These are phyloP conservation scores for Drosophila parthenogenetica DNA, from an alignment of 2,888 invertebrate genomes.

Conservation along the genomic window DNA sequence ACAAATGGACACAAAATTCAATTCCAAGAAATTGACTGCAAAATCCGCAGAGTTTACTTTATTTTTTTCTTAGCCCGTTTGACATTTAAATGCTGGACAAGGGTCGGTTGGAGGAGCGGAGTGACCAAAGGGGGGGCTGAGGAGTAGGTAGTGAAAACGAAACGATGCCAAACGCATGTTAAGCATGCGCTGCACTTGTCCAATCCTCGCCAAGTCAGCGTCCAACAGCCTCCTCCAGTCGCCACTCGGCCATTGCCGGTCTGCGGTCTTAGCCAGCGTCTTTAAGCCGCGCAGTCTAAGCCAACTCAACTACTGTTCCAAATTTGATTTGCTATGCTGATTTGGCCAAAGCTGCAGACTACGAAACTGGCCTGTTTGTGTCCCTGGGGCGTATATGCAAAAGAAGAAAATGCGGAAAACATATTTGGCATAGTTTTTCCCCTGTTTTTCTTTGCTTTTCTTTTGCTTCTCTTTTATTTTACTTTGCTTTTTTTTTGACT, in stretches of 20 bases:
- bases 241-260: background rate
- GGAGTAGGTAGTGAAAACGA: constrained; percentile 55
- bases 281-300: background rate
- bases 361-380: constrained; percentile 20
- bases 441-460: constrained; percentile 4
- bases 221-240: background rate
- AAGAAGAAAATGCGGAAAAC: constrained; percentile 75
- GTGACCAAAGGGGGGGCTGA: constrained; percentile 2
- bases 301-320: constrained; percentile 75
- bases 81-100: constrained; percentile 66
- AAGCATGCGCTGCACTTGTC: constrained; percentile 78
- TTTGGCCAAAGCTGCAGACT: constrained; percentile 47
- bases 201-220: constrained; percentile 20
- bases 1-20: constrained; percentile 70
- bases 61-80: constrained; percentile 36
- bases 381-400: constrained; percentile 57
- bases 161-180: constrained; percentile 80
- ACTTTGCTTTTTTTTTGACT: background rate
- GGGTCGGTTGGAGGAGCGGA: background rate
- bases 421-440: constrained; percentile 76
- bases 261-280: constrained; percentile 1
- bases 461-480: background rate
- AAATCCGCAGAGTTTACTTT: constrained; percentile 54
- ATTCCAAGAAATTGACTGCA: constrained; percentile 79
- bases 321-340: constrained; percentile 78